phyloP scores from a whole-genome alignment of 2,888 invertebrate genomes.

The Pollenia griseotomentosa region DNA sequence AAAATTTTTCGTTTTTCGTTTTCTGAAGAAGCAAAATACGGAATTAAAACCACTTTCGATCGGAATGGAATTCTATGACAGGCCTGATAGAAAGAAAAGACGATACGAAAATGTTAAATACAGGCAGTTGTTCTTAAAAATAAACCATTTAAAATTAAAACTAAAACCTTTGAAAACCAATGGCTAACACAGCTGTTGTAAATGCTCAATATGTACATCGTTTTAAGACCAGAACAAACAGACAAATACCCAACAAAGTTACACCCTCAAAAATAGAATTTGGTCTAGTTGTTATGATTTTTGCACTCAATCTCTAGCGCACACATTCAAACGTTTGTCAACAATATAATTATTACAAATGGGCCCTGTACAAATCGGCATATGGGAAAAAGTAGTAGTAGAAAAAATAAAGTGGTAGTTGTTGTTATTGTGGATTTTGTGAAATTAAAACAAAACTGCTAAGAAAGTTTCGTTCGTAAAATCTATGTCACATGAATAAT shows the following conservation, averaged over 20 bases:
- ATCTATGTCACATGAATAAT: too few relatives aligned
- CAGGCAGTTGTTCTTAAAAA: slow-evolving; percentile 24
- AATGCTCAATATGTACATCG: background rate
- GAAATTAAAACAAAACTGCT: too few relatives aligned
- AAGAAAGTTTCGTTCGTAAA: too few relatives aligned
- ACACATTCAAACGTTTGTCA: background rate
- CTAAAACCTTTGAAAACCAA: slow-evolving; percentile 34
- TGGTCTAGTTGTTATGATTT: slow-evolving; percentile 25
- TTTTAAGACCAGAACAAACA: background rate
- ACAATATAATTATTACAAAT: background rate
- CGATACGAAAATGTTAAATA: background rate
- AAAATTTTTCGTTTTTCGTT: too few relatives aligned
- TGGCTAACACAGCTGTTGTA: slow-evolving; percentile 37
- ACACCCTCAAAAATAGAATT: slow-evolving; percentile 25
- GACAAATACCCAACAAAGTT: slow-evolving; percentile 10
- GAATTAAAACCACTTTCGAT: too few relatives aligned
- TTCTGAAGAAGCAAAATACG: too few relatives aligned
- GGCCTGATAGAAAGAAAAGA: too few relatives aligned
- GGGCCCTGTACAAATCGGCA: background rate
- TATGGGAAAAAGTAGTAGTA: background rate
- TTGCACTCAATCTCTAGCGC: background rate
- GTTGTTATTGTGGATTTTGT: too few relatives aligned
- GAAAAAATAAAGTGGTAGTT: too few relatives aligned
- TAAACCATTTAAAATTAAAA: slow-evolving; percentile 13
- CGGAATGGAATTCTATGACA: too few relatives aligned